Conservation (phyloP, 2,888 invertebrate species). For the Orthosia gothica region DNA sequence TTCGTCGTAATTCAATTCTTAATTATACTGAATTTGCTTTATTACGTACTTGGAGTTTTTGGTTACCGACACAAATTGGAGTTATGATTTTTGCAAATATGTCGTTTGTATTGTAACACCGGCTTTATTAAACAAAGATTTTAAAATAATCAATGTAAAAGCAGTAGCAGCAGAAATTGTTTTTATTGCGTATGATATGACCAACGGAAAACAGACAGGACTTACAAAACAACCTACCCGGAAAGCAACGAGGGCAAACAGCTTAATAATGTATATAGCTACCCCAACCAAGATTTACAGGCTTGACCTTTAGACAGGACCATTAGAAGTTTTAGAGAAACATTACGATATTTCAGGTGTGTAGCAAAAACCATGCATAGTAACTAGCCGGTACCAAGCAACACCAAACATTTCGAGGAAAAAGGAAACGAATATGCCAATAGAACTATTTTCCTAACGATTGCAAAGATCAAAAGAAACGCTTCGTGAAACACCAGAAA, state of each 20-base stretch:
- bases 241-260: not conserved
- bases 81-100: conserved; percentile 34
- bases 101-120: not conserved
- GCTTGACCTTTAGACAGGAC: conserved; percentile 12
- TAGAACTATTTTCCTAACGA: conserved; percentile 47
- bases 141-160: not conserved
- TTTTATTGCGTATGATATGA: too few species aligned
- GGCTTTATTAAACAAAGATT: not conserved
- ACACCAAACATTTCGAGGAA: conserved; percentile 12
- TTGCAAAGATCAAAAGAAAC: conserved; percentile 45
- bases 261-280: conserved; percentile 15
- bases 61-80: conserved; percentile 56
- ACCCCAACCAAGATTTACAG: not conserved
- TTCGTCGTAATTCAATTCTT: conserved; percentile 67
- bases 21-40: conserved; percentile 64
- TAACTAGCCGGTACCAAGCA: conserved; percentile 1
- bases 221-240: not conserved
- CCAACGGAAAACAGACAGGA: not conserved
- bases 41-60: conserved; percentile 58
- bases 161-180: not conserved
- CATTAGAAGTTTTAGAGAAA: conserved; percentile 1
- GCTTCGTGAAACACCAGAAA: conserved; percentile 45
- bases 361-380: not conserved
- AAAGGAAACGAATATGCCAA: conserved; percentile 10
- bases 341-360: conserved; percentile 6